These are phyloP conservation scores for Asobara japonica DNA, from an alignment of 1,140 invertebrate genomes.

Conservation along the genomic window DNA sequence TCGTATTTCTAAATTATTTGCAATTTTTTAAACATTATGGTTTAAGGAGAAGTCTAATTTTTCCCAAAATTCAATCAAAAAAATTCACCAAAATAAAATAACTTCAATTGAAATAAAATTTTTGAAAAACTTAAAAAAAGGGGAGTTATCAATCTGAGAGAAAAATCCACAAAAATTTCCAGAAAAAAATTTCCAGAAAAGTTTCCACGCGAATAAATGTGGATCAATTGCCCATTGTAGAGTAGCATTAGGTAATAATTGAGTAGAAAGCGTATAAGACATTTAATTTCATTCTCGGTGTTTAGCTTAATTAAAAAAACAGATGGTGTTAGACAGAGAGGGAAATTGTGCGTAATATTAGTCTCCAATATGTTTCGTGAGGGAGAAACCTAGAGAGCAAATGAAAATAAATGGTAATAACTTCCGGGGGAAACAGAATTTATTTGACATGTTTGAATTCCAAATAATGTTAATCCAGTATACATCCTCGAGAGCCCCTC, in stretches of 20 bases:
- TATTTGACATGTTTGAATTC: not conserved
- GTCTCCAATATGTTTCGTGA: not conserved
- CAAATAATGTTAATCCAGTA: not conserved
- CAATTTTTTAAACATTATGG: too few relatives aligned
- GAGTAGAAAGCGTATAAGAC: not conserved
- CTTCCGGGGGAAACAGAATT: not conserved
- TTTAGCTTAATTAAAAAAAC: not conserved
- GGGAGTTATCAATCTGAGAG: too few relatives aligned
- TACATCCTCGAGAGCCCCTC: not conserved
- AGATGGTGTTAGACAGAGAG: slow-evolving; percentile 17
- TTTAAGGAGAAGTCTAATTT: too few relatives aligned
- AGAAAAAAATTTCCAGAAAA: too few relatives aligned
- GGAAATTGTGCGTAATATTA: slow-evolving; percentile 23
- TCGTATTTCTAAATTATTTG: too few relatives aligned
- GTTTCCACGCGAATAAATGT: not conserved
- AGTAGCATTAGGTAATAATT: not conserved
- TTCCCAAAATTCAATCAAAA: too few relatives aligned
- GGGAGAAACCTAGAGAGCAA: not conserved
- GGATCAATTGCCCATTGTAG: not conserved
- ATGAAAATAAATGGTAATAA: not conserved
- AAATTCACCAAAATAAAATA: too few relatives aligned
- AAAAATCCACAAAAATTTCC: not conserved
- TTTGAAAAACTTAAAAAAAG: too few relatives aligned
- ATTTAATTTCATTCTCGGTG: slow-evolving; percentile 21
- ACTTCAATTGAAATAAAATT: too few relatives aligned